Base-by-base conservation (phyloP, 1,140 invertebrate species). In the Trichonephila inaurata region DNA sequence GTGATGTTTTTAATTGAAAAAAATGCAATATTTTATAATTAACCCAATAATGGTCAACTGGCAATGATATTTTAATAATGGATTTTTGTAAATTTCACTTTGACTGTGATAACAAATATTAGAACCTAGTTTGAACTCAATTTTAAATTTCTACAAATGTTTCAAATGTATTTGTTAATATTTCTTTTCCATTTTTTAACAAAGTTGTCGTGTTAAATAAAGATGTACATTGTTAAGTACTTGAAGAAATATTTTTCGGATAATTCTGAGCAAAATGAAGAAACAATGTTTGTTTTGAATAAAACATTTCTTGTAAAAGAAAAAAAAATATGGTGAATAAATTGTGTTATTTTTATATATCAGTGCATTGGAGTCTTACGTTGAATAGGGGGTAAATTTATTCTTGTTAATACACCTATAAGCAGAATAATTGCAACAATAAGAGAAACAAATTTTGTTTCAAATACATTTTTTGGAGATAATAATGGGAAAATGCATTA, bases 101-200 rank as follows among this genome's bases (percentile, higher is more conserved):
- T 19, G 72, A 40, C 72, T 77, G 72, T 77, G 72, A 77, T 77
- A 51, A 77, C 72, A 24, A 51, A 33, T 77, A 12, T 40, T 77
- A 40, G 12, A 77, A 33, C 72, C 14, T 77, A 77, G 18, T 16
- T 40, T 33, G 72, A 77, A 33, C 16, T 77, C 24, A 40, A 18
- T 77, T 77, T 40, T 33, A 40, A 33, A 40, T 77, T 77, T 77
- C 18, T 77, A 77, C 72, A 6, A 77, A 40, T 19, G 24, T 18
- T 77, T 77, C 18, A 18, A 18, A 19, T 61, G 85, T 24, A 87
- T 61, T 28, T 87, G n/a, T 87, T 62, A 64, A 61, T 33, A n/a
- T 69, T 69, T 69, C 72, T 16, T 51, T 51, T 33, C 28, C 72
- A 14, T 40, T 40, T 40, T 33, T 77, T 77, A 18, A 77, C 12